phyloP scores from a whole-genome alignment of 1,140 invertebrate genomes.

The Tetragnatha versicolor region DNA sequence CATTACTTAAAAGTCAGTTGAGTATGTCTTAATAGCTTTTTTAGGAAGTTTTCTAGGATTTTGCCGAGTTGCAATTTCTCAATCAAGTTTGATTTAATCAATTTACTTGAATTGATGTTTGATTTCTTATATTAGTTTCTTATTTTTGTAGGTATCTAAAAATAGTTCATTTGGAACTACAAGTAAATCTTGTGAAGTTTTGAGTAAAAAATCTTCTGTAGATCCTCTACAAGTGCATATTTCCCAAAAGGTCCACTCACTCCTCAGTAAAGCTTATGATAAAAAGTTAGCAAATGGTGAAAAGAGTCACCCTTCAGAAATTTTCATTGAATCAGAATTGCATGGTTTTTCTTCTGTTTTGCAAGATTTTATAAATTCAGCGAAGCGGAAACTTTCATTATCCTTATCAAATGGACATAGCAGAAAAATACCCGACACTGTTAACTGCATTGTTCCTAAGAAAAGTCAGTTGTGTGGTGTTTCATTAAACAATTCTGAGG shows the following conservation, averaged over 20 bases:
- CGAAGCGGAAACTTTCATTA: neutral
- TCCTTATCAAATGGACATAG: constrained; percentile 1
- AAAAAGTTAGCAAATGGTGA: neutral
- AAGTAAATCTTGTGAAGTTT: too few relatives aligned
- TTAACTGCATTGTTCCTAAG: too few relatives aligned
- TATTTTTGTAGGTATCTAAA: neutral
- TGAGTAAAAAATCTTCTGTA: neutral
- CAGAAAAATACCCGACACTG: too few relatives aligned
- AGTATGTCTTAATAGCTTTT: neutral
- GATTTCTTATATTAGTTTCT: neutral
- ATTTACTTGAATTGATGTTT: neutral
- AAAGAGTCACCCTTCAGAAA: neutral
- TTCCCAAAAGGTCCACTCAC: neutral
- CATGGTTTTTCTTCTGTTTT: neutral
- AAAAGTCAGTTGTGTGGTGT: too few relatives aligned
- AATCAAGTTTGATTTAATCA: neutral
- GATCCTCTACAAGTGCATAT: constrained; percentile 17
- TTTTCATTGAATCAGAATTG: neutral
- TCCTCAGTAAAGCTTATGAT: constrained; percentile 3
- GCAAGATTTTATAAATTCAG: neutral
- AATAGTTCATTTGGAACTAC: neutral
- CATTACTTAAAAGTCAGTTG: too few relatives aligned
- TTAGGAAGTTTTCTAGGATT: neutral
- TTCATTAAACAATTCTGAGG: too few relatives aligned
- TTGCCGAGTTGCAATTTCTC: neutral